These are phyloP conservation scores for Cetoscarus ocellatus DNA, from an alignment of 2,797 vertebrate genomes.

Conservation along the genomic window DNA sequence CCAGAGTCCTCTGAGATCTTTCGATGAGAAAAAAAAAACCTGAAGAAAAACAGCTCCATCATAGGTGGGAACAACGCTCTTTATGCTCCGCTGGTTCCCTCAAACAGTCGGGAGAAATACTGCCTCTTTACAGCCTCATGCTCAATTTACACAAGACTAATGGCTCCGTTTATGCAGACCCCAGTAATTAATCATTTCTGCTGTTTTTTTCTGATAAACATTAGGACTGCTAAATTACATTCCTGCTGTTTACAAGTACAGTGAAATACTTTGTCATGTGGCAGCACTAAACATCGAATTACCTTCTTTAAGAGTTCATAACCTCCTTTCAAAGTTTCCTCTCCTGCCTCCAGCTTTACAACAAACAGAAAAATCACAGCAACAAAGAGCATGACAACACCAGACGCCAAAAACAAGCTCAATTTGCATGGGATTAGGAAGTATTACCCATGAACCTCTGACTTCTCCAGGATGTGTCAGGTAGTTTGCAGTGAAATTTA, in stretches of 20 bases:
- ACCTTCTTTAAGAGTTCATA: not conserved
- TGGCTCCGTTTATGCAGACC: constrained; percentile 13
- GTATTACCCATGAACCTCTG: constrained; percentile 17
- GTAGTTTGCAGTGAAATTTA: constrained; percentile 18
- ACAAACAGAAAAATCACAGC: not conserved
- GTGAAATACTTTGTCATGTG: not conserved
- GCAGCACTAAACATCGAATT: not conserved
- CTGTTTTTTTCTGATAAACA: not conserved
- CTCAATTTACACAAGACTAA: constrained; percentile 12
- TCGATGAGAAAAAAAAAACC: constrained; percentile 14
- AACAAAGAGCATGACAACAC: not conserved
- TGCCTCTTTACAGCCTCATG: constrained; percentile 9
- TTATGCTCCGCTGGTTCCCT: constrained; percentile 29
- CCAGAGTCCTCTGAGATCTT: constrained; percentile 35
- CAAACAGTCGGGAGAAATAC: constrained; percentile 10
- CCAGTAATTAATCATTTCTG: constrained; percentile 26
- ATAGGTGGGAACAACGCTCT: constrained; percentile 33
- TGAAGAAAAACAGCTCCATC: constrained; percentile 15
- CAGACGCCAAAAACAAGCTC: constrained; percentile 18
- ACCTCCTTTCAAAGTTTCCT: not conserved
- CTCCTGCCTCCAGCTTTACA: not conserved
- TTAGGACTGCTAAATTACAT: constrained; percentile 2
- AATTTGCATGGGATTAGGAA: constrained; percentile 42
- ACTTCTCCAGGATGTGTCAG: constrained; percentile 14
- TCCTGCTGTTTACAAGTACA: not conserved